A percentile compares a stretch with the other conserved stretches of the same genome.
phyloP scores from a whole-genome alignment of 2,797 vertebrate genomes.

The Rhadinocentrus ornatus region DNA sequence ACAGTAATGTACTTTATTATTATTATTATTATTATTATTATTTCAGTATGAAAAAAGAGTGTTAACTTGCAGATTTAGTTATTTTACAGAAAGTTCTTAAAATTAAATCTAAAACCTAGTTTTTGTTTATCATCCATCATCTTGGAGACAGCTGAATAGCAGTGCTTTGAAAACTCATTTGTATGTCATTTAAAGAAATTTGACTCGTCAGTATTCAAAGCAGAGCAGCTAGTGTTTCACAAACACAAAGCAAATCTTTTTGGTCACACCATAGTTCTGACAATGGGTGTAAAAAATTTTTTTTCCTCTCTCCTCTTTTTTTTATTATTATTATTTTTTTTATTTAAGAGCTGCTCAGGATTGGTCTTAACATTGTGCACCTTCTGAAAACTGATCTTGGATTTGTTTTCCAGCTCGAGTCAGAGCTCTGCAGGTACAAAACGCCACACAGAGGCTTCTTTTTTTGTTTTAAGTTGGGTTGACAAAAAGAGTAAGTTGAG shows the following conservation, averaged over 20 bases:
- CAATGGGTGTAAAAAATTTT: not conserved
- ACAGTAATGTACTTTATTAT: not conserved
- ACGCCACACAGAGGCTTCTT: not conserved
- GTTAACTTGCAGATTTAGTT: not conserved
- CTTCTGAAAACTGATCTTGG: not conserved
- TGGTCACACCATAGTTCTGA: not conserved
- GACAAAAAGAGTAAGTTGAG: not conserved
- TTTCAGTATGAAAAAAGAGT: too few species aligned
- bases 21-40: too few species aligned
- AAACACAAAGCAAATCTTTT: conserved; percentile 13
- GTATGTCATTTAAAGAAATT: conserved; percentile 62
- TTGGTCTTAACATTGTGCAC: not conserved
- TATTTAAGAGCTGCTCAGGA: too few species aligned
- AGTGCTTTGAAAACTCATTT: conserved; percentile 25
- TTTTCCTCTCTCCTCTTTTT: too few species aligned
- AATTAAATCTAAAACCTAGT: not conserved
- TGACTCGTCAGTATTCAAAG: conserved; percentile 61
- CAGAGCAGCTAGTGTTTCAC: conserved; percentile 17
- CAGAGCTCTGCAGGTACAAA: not conserved
- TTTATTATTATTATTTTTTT: conserved; percentile 1
- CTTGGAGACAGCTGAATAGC: conserved; percentile 20
- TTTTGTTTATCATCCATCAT: not conserved
- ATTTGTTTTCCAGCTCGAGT: not conserved
- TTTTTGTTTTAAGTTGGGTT: not conserved
- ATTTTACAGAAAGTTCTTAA: not conserved